phyloP scores from a whole-genome alignment of 1,140 invertebrate species.

The Trichonephila inaurata region DNA sequence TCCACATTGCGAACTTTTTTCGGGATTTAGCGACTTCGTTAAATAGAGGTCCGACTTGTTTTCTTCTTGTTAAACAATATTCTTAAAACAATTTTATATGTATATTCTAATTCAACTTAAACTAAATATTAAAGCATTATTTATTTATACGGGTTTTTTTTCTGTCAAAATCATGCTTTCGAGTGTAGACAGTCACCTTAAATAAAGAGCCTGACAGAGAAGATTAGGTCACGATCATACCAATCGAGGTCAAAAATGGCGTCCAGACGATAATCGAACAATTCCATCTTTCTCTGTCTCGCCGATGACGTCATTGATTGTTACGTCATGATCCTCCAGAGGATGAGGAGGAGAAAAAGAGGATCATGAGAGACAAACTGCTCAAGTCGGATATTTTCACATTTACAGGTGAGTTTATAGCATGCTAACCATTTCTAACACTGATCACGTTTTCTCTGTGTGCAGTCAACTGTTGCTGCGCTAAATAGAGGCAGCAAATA shows the following conservation, averaged over 20 bases:
- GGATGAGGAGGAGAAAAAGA: constrained; percentile 59
- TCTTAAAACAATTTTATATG: no score
- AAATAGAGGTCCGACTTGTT: no score
- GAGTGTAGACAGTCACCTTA: no score
- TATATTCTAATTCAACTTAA: no score
- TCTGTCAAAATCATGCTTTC: no score
- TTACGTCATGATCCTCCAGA: constrained; percentile 54
- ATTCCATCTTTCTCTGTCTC: background rate
- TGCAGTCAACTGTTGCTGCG: background rate
- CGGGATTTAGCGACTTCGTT: no score
- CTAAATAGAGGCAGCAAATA: background rate
- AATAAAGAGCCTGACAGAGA: no score
- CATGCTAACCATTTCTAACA: background rate
- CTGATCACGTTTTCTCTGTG: background rate
- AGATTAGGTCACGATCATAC: no score
- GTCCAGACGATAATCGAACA: background rate
- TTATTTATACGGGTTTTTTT: no score
- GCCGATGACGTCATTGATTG: constrained; percentile 32
- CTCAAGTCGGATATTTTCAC: constrained; percentile 42
- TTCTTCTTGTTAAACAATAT: no score
- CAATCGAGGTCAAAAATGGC: background rate
- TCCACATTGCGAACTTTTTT: no score
- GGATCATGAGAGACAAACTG: constrained; percentile 39
- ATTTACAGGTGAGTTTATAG: constrained; percentile 51
- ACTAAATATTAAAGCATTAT: no score